Evolutionary conservation across 2,113 vertebrate genomes (phyloP), one percentile per base, ranked within the genome.

Genomic region (Alligator sinensis): DNA sequence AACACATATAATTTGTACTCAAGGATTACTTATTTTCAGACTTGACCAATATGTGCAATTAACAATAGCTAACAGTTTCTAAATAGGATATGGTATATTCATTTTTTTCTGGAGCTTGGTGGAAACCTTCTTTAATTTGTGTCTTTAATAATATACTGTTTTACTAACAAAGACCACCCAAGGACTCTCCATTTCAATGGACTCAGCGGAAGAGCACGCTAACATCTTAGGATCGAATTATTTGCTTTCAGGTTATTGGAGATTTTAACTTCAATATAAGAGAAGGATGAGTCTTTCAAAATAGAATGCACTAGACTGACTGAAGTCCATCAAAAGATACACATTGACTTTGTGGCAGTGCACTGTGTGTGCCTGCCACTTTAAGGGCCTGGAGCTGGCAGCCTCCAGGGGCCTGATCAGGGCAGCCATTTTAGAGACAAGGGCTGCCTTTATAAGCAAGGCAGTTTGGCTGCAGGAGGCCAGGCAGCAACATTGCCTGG

Each of bases 21-120:
- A 34, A 91, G 1, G 2, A 5, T 55, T 86, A 83, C n/a, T 92
- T 90, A 86, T 92, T 57, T 66, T 27, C 80, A 34, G 18, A 30
- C 84, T 77, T 90, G 88, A 86, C 76, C 83, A 90, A 74, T 38
- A 84, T 22, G 59, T 13, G 22, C 76, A 88, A 87, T 76, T 91
- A 94, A 87, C 11, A 88, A 64, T 38, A 78, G 3, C 2, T 76
- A 59, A 57, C 15, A 70, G 7, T 21, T 70, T 86, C 86, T 55
- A 82, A 64, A 91, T 87, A 86, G n/a, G 60, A 70, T 78, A 76
- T 1, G 74, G 66, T 28, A 76, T 55, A 25, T 22, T 85, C 10
- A 24, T 22, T 6, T 0, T 4, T 22, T 78, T 84, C 57, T 15
- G 72, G 81, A 30, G 82, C 84, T 80, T 66, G 9, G 12, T 77